Evolutionary conservation across 2,888 invertebrate genomes (phyloP).

Genomic region (Chalcis sispes): DNA sequence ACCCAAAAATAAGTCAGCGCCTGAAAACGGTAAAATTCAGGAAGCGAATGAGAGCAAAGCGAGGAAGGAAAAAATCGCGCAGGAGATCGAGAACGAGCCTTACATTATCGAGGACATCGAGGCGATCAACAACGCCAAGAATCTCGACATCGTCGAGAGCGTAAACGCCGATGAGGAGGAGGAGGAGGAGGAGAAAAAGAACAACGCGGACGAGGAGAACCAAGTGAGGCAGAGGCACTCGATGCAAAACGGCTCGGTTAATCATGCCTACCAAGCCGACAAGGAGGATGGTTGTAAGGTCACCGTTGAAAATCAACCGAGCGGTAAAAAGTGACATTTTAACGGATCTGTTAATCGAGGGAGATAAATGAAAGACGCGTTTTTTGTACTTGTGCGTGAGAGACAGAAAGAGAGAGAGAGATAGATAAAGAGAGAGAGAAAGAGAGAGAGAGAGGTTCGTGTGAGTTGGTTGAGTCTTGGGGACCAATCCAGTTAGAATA

Average conservation of each 20-base stretch:
- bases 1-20: slow-evolving; percentile 62
- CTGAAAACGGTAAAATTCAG: slow-evolving; percentile 59
- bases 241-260: slow-evolving; percentile 58
- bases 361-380: too few relatives aligned
- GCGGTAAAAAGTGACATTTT: slow-evolving; percentile 42
- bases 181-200: slow-evolving; percentile 12
- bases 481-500: too few relatives aligned
- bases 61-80: slow-evolving; percentile 48
- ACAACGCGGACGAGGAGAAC: slow-evolving; percentile 15
- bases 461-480: too few relatives aligned
- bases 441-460: too few relatives aligned
- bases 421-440: too few relatives aligned
- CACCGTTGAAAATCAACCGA: slow-evolving; percentile 63
- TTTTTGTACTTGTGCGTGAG: too few relatives aligned
- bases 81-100: slow-evolving; percentile 51
- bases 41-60: slow-evolving; percentile 26
- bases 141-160: slow-evolving; percentile 66
- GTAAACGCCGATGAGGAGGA: slow-evolving; percentile 19
- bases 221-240: slow-evolving; percentile 35
- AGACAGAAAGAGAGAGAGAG: too few relatives aligned
- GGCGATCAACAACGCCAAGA: slow-evolving; percentile 66
- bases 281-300: slow-evolving; percentile 61
- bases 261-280: slow-evolving; percentile 61
- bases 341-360: too few relatives aligned
- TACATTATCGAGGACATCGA: slow-evolving; percentile 60